phyloP scores from a whole-genome alignment of 2,888 invertebrate genomes.

The Oscheius myriophilus region DNA sequence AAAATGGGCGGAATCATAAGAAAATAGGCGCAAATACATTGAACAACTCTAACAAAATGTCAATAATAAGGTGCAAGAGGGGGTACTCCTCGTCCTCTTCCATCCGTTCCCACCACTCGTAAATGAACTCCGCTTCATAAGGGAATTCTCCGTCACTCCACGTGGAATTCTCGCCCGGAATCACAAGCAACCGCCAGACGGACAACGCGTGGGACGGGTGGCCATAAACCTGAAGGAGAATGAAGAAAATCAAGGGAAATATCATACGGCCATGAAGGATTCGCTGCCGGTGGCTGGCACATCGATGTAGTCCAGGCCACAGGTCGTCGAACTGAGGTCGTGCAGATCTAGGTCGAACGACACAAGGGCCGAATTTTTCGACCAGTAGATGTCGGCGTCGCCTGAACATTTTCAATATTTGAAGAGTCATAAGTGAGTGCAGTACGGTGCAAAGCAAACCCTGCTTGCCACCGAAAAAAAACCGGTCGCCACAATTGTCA shows the following conservation, averaged over 20 bases:
- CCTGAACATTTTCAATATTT: conserved; percentile 2
- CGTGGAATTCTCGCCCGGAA: conserved; percentile 24
- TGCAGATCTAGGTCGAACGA: conserved; percentile 6
- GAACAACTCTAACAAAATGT: no score
- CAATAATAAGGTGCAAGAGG: no score
- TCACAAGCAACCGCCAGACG: conserved; percentile 11
- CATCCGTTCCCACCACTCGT: conserved; percentile 10
- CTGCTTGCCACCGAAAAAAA: neutral
- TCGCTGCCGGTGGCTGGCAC: conserved; percentile 9
- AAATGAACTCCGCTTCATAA: conserved; percentile 1
- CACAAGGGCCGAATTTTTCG: neutral
- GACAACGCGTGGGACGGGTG: conserved; percentile 17
- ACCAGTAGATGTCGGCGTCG: conserved; percentile 18
- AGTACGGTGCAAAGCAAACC: no score
- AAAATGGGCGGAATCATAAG: no score
- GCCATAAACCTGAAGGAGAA: conserved; percentile 22
- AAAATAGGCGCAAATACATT: no score
- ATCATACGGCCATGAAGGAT: conserved; percentile 13
- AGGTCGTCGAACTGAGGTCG: conserved; percentile 20
- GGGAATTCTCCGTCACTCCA: conserved; percentile 17
- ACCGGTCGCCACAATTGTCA: no score
- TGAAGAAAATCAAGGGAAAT: neutral
- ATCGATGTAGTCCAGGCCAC: conserved; percentile 24
- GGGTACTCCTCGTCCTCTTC: no score
- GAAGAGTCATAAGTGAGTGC: neutral